Percentiles rank a stretch among this genome's conserved stretches.
These are phyloP conservation scores for Mus caroli DNA, from an alignment of 2,797 vertebrate species.

Conservation along the genomic window DNA sequence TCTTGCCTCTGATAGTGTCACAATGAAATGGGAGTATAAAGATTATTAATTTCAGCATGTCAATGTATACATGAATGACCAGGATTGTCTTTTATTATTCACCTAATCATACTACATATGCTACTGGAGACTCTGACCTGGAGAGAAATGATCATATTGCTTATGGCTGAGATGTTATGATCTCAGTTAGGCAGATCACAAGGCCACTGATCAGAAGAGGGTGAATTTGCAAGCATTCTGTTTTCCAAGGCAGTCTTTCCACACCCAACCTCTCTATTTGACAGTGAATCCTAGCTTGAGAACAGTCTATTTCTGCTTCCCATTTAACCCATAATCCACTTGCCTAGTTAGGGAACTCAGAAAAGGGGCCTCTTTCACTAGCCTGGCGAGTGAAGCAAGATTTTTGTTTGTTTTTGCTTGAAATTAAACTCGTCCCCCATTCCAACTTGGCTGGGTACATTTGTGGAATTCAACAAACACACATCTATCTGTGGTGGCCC, in stretches of 20 bases:
- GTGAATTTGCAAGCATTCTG: not conserved
- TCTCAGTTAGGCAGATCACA: not conserved
- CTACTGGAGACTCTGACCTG: not conserved
- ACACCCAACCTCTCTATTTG: not conserved
- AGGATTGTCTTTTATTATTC: not conserved
- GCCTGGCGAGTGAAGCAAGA: not conserved
- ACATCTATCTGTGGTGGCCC: slow-evolving; percentile 53
- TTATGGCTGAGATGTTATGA: not conserved
- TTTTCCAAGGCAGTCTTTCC: not conserved
- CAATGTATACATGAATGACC: not conserved
- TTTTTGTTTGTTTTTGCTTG: slow-evolving; percentile 49
- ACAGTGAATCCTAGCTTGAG: not conserved
- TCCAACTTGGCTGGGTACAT: slow-evolving; percentile 45
- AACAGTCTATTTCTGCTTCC: slow-evolving; percentile 23
- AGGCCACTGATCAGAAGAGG: not conserved
- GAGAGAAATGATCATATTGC: not conserved
- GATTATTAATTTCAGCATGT: not conserved
- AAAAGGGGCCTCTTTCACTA: not conserved
- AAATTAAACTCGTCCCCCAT: not conserved
- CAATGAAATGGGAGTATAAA: not conserved
- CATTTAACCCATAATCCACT: not conserved
- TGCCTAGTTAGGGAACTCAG: not conserved
- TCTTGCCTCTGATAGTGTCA: not conserved
- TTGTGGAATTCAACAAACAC: slow-evolving; percentile 52
- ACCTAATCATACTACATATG: not conserved